phyloP scores from a whole-genome alignment of 2,888 invertebrate species.

The Drosophila eohydei region DNA sequence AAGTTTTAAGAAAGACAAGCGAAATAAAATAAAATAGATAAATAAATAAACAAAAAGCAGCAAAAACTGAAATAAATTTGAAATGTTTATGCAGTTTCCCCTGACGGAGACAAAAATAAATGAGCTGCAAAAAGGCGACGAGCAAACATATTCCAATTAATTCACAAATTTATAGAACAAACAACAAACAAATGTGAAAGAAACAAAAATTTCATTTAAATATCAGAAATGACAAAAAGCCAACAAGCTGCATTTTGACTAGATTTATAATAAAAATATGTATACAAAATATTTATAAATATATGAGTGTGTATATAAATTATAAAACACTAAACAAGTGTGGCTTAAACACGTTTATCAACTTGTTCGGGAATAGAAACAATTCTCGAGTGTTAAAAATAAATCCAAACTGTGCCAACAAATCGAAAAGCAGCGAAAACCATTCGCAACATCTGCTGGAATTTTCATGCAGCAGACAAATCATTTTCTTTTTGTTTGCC shows the following conservation, averaged over 20 bases:
- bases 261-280: not conserved
- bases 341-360: conserved; percentile 39
- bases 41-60: conserved; percentile 17
- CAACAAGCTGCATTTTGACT: not conserved
- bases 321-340: not conserved
- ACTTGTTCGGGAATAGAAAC: conserved; percentile 23
- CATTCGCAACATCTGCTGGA: conserved; percentile 41
- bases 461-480: conserved; percentile 27
- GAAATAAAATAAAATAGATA: conserved; percentile 17
- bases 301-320: not conserved
- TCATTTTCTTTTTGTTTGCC: not conserved
- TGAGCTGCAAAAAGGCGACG: not conserved
- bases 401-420: conserved; percentile 68
- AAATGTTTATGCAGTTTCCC: conserved; percentile 63
- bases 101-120: conserved; percentile 42
- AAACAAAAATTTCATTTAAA: not conserved
- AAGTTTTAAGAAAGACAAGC: not conserved
- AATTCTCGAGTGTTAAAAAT: conserved; percentile 56
- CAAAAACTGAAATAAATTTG: conserved; percentile 54
- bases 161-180: conserved; percentile 22
- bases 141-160: conserved; percentile 5
- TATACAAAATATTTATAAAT: not conserved
- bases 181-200: not conserved
- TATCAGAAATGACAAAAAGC: not conserved
- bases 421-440: conserved; percentile 11